Evolutionary conservation across 2,797 vertebrate species (phyloP).

Genomic region (Siniperca scherzeri): DNA sequence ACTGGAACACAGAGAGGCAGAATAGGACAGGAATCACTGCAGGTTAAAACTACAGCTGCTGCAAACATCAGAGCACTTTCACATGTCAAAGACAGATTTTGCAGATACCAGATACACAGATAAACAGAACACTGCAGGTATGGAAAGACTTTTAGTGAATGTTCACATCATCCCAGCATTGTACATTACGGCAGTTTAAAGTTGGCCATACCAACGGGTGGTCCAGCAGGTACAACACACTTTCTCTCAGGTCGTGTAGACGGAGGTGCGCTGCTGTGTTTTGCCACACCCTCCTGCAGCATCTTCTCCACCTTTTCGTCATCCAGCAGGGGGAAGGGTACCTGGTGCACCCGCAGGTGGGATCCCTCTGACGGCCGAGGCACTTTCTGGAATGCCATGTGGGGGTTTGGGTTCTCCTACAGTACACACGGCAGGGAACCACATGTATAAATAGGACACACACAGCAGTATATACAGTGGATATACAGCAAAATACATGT

Average conservation of each 20-base stretch:
- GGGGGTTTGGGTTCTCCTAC: slow-evolving; percentile 98
- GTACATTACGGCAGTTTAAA: slow-evolving; percentile 10
- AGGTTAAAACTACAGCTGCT: slow-evolving; percentile 8
- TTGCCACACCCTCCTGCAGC: slow-evolving; percentile 89
- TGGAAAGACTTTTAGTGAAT: not conserved
- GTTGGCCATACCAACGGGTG: slow-evolving; percentile 92
- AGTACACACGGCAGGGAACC: slow-evolving; percentile 20
- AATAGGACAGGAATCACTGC: not conserved
- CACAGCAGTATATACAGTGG: slow-evolving; percentile 3
- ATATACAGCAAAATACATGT: not conserved
- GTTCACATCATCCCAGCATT: not conserved
- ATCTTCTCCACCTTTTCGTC: slow-evolving; percentile 90
- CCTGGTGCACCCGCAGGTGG: slow-evolving; percentile 94
- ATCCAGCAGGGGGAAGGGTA: slow-evolving; percentile 93
- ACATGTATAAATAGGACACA: slow-evolving; percentile 14
- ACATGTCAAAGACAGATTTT: not conserved
- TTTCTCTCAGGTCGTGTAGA: slow-evolving; percentile 90
- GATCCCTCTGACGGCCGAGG: slow-evolving; percentile 97
- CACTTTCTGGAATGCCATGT: slow-evolving; percentile 99
- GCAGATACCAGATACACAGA: not conserved
- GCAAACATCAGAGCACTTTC: not conserved
- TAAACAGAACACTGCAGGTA: not conserved
- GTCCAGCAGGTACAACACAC: slow-evolving; percentile 95
- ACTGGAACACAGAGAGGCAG: slow-evolving; percentile 80
- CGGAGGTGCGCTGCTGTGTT: slow-evolving; percentile 84